Evolutionary conservation across 2,113 vertebrate species (phyloP), one percentile per base, ranked within the genome.

Genomic region (Apteryx mantelli): DNA sequence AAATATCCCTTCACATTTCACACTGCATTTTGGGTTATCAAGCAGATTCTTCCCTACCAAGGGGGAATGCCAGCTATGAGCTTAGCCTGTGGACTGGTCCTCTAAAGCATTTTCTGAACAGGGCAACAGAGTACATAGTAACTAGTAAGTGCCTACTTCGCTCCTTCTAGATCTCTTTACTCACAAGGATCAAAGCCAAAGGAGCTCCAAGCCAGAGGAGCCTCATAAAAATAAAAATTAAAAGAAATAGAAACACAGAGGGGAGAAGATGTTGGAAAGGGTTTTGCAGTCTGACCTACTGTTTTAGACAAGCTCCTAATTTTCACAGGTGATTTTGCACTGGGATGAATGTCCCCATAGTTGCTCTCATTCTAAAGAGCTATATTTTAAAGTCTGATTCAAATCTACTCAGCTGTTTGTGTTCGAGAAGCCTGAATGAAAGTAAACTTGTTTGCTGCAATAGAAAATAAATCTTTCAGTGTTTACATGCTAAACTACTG

Each of bases 331-430:
- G 86, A 86, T 71, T 87, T 94, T 92, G 88, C 30, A 30, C 52
- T 68, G 78, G 44, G 78, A 84, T 87, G 66, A 89, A 92, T 70
- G 63, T 89, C 87, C 88, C 71, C 71, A 74, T 44, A 79, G n/a
- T 71, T 66, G 71, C 48, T 94, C 84, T 91, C 79, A 93, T 92
- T 89, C 81, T 92, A 89, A 87, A 71, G 48, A 94, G 74, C 13
- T 6, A 0, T 84, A 91, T 94, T 89, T 86, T 78, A 73, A 93
- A 95, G 94, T 84, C 91, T 93, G 91, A 91, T 94, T 95, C 89
- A 74, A 56, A 89, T 73, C 71, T 77, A 30, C 79, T 95, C 94
- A 96, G 89, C 75, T 92, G 82, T 94, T 86, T 77, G 56, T 83
- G 85, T 68, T 80, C 70, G 75, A 9, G 3, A 87, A 95, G 87